A percentile compares a stretch with the other conserved stretches of the same genome.
Conservation (phyloP, 2,797 vertebrate genomes). For the Antrozous pallidus region DNA sequence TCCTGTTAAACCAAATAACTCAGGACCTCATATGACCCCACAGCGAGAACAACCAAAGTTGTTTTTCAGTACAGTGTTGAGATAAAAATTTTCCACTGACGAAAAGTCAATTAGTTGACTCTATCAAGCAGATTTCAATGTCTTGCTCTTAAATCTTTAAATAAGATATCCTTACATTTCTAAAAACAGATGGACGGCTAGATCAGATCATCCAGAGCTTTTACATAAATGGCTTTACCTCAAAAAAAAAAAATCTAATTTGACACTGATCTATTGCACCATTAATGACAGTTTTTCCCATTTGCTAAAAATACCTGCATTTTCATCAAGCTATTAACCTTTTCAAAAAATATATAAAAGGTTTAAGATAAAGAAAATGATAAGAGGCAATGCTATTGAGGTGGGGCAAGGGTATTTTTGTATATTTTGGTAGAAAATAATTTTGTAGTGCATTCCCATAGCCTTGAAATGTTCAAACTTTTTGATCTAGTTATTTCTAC, state of each 20-base stretch:
- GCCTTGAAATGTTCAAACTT: neutral
- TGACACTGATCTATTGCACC: neutral
- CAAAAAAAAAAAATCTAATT: constrained; percentile 31
- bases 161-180: neutral
- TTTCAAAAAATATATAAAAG: neutral
- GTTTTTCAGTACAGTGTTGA: neutral
- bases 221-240: constrained; percentile 16
- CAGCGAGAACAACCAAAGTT: neutral
- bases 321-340: constrained; percentile 45
- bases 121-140: neutral
- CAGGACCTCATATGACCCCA: neutral
- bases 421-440: neutral
- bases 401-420: neutral
- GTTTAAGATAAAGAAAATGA: neutral
- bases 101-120: neutral
- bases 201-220: neutral
- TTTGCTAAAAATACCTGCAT: constrained; percentile 43
- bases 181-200: neutral
- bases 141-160: constrained; percentile 30
- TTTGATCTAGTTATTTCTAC: constrained; percentile 11
- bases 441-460: neutral
- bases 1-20: constrained; percentile 31
- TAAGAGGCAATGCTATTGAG: neutral
- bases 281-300: constrained; percentile 18
- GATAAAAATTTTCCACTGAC: neutral